Base-by-base conservation (phyloP, 2,113 vertebrate genomes). In the Bubo bubo region DNA sequence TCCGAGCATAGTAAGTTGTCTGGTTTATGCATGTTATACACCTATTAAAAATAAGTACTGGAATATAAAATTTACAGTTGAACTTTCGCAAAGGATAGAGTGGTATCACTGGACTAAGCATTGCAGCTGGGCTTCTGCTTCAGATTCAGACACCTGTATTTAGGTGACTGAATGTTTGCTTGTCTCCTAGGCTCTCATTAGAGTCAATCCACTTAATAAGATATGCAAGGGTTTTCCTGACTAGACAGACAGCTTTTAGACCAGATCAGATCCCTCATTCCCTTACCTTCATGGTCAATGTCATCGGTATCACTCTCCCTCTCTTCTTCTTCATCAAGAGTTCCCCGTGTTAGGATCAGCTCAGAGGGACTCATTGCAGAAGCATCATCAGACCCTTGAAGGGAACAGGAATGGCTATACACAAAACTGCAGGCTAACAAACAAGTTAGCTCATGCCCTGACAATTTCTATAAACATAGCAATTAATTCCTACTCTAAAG, bases 261-360 rank as follows among this genome's bases (percentile, higher is more conserved):
- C 14, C 24, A 26, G 28, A 27, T 6, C 59, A 72, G 20, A 67
- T 14, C 30, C 49, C 30, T 64, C 8, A 23, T 45, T 66, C 19
- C 56, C 98, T 98, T 87, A 99, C 99, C 98, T n/a, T 90, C 95
- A 92, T 99, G 99, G 95, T 99, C 99, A 35, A 99, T 98, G 94
- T 99, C 99, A 17, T 99, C 99, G 1, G 99, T 99, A 91, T 99
- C 99, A 4, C 99, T 99, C 74, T 98, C 98, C 43, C 45, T 95
- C 12, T 98, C 98, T 35, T 99, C 99, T 4, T 97, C 98, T 4
- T 98, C 98, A n/a, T 98, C 97, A 9, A 91, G 95, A 92, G 98
- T 98, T 84, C 99, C 99, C 4, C 99, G 98, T 6, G 96, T 99
- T 92, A 99, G 98, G 97, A 99, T 99, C 93, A 99, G 96, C 83